Evolutionary conservation across 2,113 vertebrate genomes (phyloP).

Genomic region (Lycaon pictus): DNA sequence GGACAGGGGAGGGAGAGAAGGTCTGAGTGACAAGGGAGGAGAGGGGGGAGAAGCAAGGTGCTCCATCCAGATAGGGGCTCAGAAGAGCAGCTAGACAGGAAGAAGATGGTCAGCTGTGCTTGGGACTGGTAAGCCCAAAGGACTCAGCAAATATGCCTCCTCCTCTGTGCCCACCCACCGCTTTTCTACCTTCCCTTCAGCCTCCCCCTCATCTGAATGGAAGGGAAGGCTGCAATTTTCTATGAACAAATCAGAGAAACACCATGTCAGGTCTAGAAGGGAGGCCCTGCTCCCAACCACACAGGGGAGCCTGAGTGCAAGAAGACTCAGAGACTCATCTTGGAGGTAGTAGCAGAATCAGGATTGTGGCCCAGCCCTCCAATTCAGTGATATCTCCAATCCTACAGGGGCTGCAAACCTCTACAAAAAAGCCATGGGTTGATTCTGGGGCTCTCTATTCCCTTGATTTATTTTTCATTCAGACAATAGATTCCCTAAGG

Average conservation of each 20-base stretch:
- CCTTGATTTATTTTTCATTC: constrained; percentile 2
- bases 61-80: background rate
- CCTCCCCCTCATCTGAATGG: background rate
- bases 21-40: background rate
- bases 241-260: background rate
- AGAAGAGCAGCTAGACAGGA: background rate
- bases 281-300: background rate
- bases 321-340: background rate
- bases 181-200: background rate
- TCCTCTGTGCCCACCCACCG: background rate
- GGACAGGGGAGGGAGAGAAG: background rate
- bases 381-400: background rate
- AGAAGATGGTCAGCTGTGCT: background rate
- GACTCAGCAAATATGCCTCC: background rate
- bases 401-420: background rate
- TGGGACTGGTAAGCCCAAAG: background rate
- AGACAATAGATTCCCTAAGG: background rate
- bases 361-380: background rate
- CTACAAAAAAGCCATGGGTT: background rate
- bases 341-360: background rate
- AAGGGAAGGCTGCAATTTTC: background rate
- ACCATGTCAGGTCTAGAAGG: background rate
- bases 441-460: background rate
- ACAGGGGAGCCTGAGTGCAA: background rate
- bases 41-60: background rate